These are phyloP conservation scores for Oophaga pumilio DNA, from an alignment of 2,113 vertebrate genomes.

Conservation along the genomic window DNA sequence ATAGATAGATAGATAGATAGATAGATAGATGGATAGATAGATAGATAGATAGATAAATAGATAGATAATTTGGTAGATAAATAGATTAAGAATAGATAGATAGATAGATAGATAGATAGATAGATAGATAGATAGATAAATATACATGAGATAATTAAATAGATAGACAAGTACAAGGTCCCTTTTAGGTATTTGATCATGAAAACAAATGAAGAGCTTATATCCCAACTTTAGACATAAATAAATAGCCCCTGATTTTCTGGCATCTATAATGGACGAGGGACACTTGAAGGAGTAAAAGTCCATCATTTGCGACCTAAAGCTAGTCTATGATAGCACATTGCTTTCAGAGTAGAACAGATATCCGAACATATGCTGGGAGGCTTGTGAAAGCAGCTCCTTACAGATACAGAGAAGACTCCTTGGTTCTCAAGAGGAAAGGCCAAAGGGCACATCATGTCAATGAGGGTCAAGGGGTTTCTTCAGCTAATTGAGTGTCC, in stretches of 20 bases:
- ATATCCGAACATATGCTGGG: constrained; percentile 53
- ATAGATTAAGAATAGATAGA: no score
- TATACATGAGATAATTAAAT: no score
- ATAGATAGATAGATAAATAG: no score
- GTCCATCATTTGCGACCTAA: constrained; percentile 15
- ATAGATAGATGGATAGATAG: no score
- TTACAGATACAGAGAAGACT: constrained; percentile 42
- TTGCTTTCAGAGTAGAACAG: constrained; percentile 36
- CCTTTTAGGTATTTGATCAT: no score
- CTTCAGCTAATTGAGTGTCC: constrained; percentile 58
- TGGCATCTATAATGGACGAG: background rate
- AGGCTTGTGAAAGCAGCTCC: constrained; percentile 54
- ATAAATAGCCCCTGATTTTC: background rate
- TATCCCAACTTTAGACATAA: background rate
- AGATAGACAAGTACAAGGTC: no score
- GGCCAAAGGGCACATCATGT: constrained; percentile 56
- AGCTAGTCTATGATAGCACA: constrained; percentile 26
- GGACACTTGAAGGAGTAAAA: constrained; percentile 36
- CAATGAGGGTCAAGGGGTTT: constrained; percentile 59
- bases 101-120: no score
- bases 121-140: no score
- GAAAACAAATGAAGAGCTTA: background rate
- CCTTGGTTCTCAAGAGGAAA: constrained; percentile 60
- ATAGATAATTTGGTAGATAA: no score
- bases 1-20: no score